phyloP scores from a whole-genome alignment of 1,140 invertebrate genomes.

The Semibalanus balanoides region DNA sequence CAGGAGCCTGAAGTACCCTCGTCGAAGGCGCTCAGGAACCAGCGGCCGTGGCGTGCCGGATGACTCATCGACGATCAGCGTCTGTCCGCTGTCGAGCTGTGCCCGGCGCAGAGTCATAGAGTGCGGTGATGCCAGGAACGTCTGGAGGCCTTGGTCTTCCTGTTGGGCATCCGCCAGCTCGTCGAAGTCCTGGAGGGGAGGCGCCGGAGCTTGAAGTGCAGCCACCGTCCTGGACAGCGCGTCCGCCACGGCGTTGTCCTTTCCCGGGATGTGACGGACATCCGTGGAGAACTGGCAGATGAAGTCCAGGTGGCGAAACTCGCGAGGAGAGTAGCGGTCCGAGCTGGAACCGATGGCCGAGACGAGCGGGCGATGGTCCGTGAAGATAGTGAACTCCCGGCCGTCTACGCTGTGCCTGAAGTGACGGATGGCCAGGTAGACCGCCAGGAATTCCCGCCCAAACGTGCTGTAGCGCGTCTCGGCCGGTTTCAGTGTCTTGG shows the following conservation, averaged over 20 bases:
- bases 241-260: conserved; percentile 15
- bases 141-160: not conserved
- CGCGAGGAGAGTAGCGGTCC: not conserved
- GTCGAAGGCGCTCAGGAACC: not conserved
- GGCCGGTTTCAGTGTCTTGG: conserved; percentile 11
- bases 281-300: conserved; percentile 2
- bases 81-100: conserved; percentile 7
- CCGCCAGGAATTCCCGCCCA: conserved; percentile 21
- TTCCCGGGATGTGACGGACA: conserved; percentile 11
- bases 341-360: conserved; percentile 10
- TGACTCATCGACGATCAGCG: not conserved
- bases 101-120: conserved; percentile 10
- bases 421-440: conserved; percentile 22
- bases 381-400: conserved; percentile 21
- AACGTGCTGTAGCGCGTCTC: conserved; percentile 20
- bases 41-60: not conserved
- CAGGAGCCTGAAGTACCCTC: not conserved
- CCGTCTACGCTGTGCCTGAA: conserved; percentile 25
- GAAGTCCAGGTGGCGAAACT: conserved; percentile 10
- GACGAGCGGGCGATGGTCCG: conserved; percentile 25
- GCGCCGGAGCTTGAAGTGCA: not conserved
- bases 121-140: conserved; percentile 6
- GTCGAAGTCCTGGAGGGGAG: not conserved
- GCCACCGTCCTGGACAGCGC: conserved; percentile 8
- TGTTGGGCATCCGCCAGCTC: not conserved